Base-by-base conservation (phyloP, 2,797 vertebrate species). In the Mionectes olivaceus region DNA sequence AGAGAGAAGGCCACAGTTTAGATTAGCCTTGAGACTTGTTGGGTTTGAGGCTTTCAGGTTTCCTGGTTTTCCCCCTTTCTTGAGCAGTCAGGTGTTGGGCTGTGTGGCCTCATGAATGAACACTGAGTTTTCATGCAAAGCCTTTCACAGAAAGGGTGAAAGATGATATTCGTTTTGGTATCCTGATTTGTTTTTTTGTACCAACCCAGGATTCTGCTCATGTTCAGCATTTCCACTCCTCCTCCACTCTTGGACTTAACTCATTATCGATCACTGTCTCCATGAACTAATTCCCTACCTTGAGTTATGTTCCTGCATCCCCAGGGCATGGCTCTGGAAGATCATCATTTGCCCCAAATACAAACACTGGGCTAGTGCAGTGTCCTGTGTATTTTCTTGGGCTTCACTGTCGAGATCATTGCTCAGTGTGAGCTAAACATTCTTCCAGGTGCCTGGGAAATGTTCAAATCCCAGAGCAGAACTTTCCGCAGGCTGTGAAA, bases 401-500 rank as follows among this genome's bases (percentile, higher is more conserved):
- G 44, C 60, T 77, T 67, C 24, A 4, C 60, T 60, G 27, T 30
- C 1, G 3, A 61, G 41, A 57, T 79, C 24, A 10, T 89, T 80
- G 22, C 28, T 13, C 60, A 49, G 21, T 5, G 2, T 6, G 53
- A 79, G 43, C 59, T 83, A 61, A 86, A 67, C 44, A 63, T 80
- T 56, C 43, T 88, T 83, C 64, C 65, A 44, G 30, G 39, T 73
- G 43, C 50, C n/a, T 78, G 69, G 65, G 46, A 90, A 70, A 24
- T 25, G 21, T 52, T 75, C 71, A 83, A 88, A 83, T 91, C 76
- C 80, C 90, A 44, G 39, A 2, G 35, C 69, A 83, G 77, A 93
- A 81, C 63, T 83, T 93, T 21, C 59, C 23, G 32, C 28, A 1
- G 6, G 21, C 85, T 86, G 61, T 10, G 6, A 86, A 76, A 86